Conservation (phyloP, 2,888 invertebrate species). For the Lasioglossum pauxillum region DNA sequence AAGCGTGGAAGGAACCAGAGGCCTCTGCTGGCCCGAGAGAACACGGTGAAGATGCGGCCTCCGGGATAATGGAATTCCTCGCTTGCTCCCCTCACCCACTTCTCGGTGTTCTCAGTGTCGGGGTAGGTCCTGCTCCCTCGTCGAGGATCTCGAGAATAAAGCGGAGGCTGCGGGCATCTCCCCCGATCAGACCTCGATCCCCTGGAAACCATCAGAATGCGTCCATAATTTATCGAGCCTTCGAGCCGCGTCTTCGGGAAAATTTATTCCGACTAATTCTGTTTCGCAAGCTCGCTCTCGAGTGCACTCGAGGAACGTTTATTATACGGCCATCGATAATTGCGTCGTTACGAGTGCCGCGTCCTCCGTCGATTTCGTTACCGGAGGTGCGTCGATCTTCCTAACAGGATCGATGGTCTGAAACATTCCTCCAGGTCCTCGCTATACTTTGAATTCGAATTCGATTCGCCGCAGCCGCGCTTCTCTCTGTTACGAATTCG, state of each 20-base stretch:
- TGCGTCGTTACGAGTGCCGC: constrained; percentile 2
- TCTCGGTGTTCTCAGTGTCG: constrained; percentile 30
- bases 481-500: background rate
- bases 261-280: constrained; percentile 47
- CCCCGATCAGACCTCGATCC: constrained; percentile 65
- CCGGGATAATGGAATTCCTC: constrained; percentile 75
- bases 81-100: constrained; percentile 50
- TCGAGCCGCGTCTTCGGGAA: constrained; percentile 41
- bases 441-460: background rate
- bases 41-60: constrained; percentile 51
- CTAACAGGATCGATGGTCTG: background rate
- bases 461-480: background rate
- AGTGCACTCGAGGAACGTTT: constrained; percentile 25
- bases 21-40: constrained; percentile 45
- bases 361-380: background rate
- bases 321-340: constrained; percentile 34
- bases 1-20: constrained; percentile 48
- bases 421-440: background rate
- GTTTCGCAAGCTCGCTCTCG: constrained; percentile 19
- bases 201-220: constrained; percentile 44
- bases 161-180: constrained; percentile 42
- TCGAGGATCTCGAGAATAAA: constrained; percentile 63
- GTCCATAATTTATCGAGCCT: constrained; percentile 61
- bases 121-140: constrained; percentile 30
- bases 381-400: background rate